phyloP scores from a whole-genome alignment of 1,140 invertebrate genomes.

The Dolichoris vasculosae region DNA sequence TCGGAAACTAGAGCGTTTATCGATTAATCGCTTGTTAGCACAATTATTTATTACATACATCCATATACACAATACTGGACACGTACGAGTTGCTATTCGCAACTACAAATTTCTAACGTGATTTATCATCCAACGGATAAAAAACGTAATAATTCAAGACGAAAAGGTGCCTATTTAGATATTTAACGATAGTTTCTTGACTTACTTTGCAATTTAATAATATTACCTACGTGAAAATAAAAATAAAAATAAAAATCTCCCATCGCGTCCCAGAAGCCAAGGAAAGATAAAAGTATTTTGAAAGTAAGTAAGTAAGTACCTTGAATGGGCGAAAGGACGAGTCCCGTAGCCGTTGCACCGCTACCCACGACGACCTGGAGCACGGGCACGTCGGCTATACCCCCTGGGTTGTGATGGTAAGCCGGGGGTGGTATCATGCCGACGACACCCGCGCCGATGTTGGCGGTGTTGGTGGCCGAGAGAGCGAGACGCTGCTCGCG shows the following conservation, averaged over 20 bases:
- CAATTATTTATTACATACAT: background rate
- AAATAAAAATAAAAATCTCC: background rate
- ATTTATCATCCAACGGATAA: background rate
- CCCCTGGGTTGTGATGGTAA: conserved; percentile 68
- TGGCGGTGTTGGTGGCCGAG: conserved; percentile 73
- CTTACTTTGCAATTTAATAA: background rate
- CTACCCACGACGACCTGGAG: conserved; percentile 75
- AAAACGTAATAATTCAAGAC: background rate
- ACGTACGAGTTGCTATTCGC: background rate
- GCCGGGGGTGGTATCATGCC: conserved; percentile 76
- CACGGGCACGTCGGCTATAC: conserved; percentile 78
- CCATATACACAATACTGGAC: background rate
- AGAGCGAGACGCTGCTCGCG: conserved; percentile 79
- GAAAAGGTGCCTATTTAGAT: background rate
- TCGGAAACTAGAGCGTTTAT: background rate
- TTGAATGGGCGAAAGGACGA: conserved; percentile 82
- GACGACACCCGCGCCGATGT: conserved; percentile 77
- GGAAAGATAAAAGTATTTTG: background rate
- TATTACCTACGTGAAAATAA: too few relatives aligned
- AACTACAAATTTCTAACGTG: background rate
- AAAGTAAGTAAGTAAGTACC: conserved; percentile 58
- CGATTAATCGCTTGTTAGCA: background rate
- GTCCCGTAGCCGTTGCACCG: conserved; percentile 1
- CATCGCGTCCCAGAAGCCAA: background rate
- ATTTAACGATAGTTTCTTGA: background rate